Evolutionary conservation across 2,888 invertebrate genomes (phyloP).

Genomic region (Dorcus hopei): DNA sequence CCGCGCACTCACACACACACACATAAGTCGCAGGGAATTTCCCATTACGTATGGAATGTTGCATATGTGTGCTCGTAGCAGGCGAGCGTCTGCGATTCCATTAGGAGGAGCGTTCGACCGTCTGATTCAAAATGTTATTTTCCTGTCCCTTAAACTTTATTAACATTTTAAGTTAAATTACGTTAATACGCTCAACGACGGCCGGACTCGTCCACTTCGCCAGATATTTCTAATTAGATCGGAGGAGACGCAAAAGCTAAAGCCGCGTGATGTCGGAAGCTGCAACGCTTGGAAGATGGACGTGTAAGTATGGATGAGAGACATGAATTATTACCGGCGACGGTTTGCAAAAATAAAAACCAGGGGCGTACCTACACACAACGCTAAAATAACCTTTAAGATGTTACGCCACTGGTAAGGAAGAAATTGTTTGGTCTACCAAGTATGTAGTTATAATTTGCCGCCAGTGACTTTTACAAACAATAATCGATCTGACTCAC

Average conservation of each 20-base stretch:
- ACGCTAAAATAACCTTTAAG: too few relatives aligned
- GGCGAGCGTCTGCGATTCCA: slow-evolving; percentile 13
- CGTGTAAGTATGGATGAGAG: too few relatives aligned
- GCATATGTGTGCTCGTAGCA: slow-evolving; percentile 12
- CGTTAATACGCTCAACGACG: slow-evolving; percentile 15
- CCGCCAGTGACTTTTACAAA: too few relatives aligned
- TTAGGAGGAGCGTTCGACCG: slow-evolving; percentile 20
- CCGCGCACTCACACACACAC: too few relatives aligned
- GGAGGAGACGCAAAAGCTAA: neutral
- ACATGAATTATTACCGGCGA: too few relatives aligned
- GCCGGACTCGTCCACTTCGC: slow-evolving; percentile 7
- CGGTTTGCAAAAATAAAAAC: too few relatives aligned
- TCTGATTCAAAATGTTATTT: slow-evolving; percentile 25
- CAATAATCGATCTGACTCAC: too few relatives aligned
- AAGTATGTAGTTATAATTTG: too few relatives aligned
- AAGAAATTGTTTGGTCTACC: too few relatives aligned
- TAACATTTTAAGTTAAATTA: slow-evolving; percentile 28
- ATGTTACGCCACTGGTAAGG: too few relatives aligned
- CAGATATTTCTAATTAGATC: neutral
- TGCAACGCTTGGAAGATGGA: too few relatives aligned
- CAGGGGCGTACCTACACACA: too few relatives aligned
- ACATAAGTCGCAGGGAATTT: slow-evolving; percentile 14
- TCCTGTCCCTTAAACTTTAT: slow-evolving; percentile 26
- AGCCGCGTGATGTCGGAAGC: neutral
- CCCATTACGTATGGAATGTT: slow-evolving; percentile 27